Evolutionary conservation across 2,113 vertebrate genomes (phyloP), one percentile per base, ranked within the genome.

Genomic region (Amazona guildingii): DNA sequence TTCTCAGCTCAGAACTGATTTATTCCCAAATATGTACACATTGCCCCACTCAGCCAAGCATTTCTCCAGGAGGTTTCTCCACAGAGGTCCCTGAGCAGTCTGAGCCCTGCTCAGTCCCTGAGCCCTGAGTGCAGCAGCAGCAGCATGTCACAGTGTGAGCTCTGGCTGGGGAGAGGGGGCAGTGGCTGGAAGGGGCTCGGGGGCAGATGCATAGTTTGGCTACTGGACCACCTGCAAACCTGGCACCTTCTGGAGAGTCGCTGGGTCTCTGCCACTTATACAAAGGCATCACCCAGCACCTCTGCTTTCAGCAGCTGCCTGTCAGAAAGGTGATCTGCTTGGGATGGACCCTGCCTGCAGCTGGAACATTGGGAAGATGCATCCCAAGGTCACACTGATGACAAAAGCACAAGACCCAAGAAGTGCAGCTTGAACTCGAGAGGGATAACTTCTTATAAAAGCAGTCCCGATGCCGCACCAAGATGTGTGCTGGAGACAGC

Each of bases 341-440:
- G 59, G 81, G 55, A 19, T 13, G 25, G 51, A 19, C 21, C 37
- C 41, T 31, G 28, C 74, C 74, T 62, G 46, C 49, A n/a, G 63
- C 41, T 89, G 74, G 48, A 43, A n/a, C 6, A 1, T 12, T 0
- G 0, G 43, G 39, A 75, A 63, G 70, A 17, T 0, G 0, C 1
- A 13, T 77, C 46, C 21, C 31, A 52, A 48, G 44, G 67, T 66
- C 62, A 51, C 66, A 35, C 21, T 0, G 0, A 19, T 31, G 48
- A 16, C 62, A 79, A 3, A 21, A 83, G 76, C 49, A 46, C 86
- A n/a, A 68, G 29, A 35, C 23, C 9, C 33, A 39, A 10, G n/a
- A 78, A 59, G 25, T 68, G 35, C 67, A 55, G 76, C 69, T 76
- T 74, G 17, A 48, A 43, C 49, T 33, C 2, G 3, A 55, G 74